Percentiles rank a stretch among this genome's conserved stretches.
phyloP scores from a whole-genome alignment of 1,140 invertebrate species.

The Drosophila setifemur region DNA sequence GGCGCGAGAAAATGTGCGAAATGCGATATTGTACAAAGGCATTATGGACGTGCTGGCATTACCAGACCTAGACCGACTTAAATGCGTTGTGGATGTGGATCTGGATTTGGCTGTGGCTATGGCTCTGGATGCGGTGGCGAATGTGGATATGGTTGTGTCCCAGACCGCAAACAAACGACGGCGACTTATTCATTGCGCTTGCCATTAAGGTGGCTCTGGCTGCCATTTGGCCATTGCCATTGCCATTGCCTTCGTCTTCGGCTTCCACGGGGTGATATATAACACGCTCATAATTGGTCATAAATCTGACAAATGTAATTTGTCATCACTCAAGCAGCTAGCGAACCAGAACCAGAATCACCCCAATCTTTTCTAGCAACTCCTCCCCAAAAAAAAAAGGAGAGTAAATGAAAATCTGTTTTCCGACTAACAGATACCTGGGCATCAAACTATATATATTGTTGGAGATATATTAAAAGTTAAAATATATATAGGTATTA shows the following conservation, averaged over 20 bases:
- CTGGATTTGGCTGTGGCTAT: background rate
- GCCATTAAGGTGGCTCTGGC: constrained; percentile 74
- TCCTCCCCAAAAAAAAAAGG: background rate
- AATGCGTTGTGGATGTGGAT: constrained; percentile 4
- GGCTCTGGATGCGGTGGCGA: background rate
- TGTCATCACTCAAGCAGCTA: constrained; percentile 81
- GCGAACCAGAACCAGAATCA: constrained; percentile 26
- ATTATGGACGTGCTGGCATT: constrained; percentile 57
- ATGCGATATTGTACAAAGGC: constrained; percentile 64
- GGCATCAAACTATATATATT: too few species aligned
- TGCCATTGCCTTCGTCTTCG: constrained; percentile 7
- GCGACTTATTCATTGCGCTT: constrained; percentile 79
- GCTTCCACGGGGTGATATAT: constrained; percentile 71
- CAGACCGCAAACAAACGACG: constrained; percentile 72
- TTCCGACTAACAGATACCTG: constrained; percentile 10
- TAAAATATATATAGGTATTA: too few species aligned
- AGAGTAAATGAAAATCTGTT: background rate
- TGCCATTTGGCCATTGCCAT: constrained; percentile 20
- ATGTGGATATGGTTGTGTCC: constrained; percentile 7
- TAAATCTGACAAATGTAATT: constrained; percentile 83
- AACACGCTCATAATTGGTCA: constrained; percentile 83
- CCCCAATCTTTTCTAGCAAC: constrained; percentile 4
- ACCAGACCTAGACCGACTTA: constrained; percentile 25
- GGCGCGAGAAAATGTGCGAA: constrained; percentile 65
- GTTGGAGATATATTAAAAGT: too few species aligned